phyloP scores from a whole-genome alignment of 2,797 vertebrate species.

The Dendrocincla fuliginosa region DNA sequence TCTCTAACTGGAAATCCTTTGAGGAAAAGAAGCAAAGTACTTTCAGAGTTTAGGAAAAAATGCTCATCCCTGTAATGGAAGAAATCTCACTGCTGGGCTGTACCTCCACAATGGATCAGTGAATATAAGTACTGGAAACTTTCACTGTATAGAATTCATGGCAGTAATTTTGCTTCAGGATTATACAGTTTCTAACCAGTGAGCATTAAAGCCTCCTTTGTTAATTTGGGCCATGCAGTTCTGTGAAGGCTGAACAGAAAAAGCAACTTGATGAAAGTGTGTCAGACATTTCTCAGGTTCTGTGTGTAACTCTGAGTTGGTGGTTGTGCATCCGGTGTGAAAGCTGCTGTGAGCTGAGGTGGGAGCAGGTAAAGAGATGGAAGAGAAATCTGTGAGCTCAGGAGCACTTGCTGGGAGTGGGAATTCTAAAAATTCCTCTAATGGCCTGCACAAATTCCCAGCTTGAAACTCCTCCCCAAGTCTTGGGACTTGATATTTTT shows the following conservation, averaged over 20 bases:
- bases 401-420: not conserved
- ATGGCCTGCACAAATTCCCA: not conserved
- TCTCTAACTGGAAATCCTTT: not conserved
- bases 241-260: not conserved
- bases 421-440: constrained; percentile 2
- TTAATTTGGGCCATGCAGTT: not conserved
- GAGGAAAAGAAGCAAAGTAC: not conserved
- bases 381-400: not conserved
- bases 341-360: not conserved
- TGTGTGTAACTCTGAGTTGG: not conserved
- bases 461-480: not conserved
- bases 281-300: not conserved
- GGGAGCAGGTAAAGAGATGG: not conserved
- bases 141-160: not conserved
- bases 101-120: fast-evolving
- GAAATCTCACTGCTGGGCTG: not conserved
- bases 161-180: not conserved
- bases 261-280: not conserved
- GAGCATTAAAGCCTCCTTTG: not conserved
- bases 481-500: constrained; percentile 8
- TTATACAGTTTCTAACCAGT: not conserved
- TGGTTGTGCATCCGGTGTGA: fast-evolving
- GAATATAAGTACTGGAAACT: not conserved
- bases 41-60: not conserved
- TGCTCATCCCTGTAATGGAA: not conserved